phyloP scores from a whole-genome alignment of 2,113 vertebrate genomes.

The Pteronura brasiliensis region DNA sequence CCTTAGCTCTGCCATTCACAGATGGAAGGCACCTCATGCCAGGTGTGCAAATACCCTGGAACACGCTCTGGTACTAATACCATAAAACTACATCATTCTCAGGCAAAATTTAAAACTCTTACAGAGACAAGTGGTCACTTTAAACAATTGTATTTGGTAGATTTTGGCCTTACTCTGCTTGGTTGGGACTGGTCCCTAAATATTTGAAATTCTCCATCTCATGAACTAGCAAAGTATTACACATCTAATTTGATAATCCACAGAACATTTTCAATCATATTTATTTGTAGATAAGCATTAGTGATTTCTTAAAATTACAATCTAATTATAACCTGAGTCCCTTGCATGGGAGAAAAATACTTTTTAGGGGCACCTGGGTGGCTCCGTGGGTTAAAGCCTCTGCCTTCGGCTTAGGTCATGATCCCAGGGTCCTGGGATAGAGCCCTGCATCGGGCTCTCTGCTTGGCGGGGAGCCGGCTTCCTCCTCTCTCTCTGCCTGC shows the following conservation, averaged over 20 bases:
- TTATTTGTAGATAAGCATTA: not conserved
- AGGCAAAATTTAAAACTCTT: not conserved
- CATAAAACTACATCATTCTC: not conserved
- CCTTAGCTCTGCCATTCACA: not conserved
- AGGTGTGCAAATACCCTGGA: not conserved
- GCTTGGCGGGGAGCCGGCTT: too few species aligned
- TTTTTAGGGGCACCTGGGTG: too few species aligned
- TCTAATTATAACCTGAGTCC: not conserved
- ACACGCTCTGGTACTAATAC: not conserved
- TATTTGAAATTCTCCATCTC: not conserved
- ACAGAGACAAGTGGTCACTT: not conserved
- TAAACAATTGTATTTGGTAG: not conserved
- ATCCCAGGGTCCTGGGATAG: too few species aligned
- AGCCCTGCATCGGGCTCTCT: too few species aligned
- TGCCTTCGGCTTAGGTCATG: too few species aligned
- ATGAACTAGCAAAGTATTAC: not conserved
- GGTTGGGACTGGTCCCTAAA: not conserved
- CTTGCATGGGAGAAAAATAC: not conserved
- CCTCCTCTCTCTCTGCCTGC: too few species aligned
- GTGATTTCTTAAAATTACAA: constrained; percentile 15
- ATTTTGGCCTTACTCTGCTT: not conserved
- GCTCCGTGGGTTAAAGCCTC: too few species aligned
- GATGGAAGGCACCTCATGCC: not conserved
- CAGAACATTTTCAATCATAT: not conserved
- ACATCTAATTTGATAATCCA: not conserved